Base-by-base conservation (phyloP, 2,888 invertebrate genomes). In the Epinotia demarniana region DNA sequence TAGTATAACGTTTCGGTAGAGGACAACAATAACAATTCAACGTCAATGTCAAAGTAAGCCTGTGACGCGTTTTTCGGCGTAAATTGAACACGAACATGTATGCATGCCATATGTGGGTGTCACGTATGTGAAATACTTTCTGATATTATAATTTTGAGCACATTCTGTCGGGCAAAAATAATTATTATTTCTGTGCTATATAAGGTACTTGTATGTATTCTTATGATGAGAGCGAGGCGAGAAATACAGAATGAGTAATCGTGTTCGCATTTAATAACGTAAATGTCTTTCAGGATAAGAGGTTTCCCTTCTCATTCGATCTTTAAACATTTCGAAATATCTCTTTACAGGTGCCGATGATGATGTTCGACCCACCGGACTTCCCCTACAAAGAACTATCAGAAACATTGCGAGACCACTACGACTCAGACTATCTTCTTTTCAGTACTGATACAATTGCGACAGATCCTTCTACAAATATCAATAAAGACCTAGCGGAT, bases 341-440 rank as follows among this genome's bases (percentile, higher is more conserved):
- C 18, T 72, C 18, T 73, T 82, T 82, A 71, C 82, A 81, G 83
- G 77, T 75, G 73, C 46, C 39, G 53, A 84, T 77, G 73, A 92
- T 91, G 90, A 93, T 94, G 93, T 94, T 92, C 78, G 93, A 93
- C 84, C 92, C 93, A 74, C 91, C 92, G n/a, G 93, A 93, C 80
- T 93, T 88, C 75, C 91, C 93, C 0, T 93, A 89, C 77, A 93
- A 90, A 81, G 93, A 93, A 71, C 80, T 92, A 77, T 84, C 90
- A 18, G 88, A 89, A 61, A 83, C 84, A 27, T 78, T 89, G 57
- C 79, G 81, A 75, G 92, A 91, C 78, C 86, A 89, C 53, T 92
- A 90, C 77, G 90, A 86, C 68, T 74, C 89, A 11, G 89, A 89
- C 70, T 88, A 90, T 77, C 82, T 92, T 73, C 81, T 92, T n/a